phyloP scores from a whole-genome alignment of 2,797 vertebrate species.

The Microctenopoma steveboyesi region DNA sequence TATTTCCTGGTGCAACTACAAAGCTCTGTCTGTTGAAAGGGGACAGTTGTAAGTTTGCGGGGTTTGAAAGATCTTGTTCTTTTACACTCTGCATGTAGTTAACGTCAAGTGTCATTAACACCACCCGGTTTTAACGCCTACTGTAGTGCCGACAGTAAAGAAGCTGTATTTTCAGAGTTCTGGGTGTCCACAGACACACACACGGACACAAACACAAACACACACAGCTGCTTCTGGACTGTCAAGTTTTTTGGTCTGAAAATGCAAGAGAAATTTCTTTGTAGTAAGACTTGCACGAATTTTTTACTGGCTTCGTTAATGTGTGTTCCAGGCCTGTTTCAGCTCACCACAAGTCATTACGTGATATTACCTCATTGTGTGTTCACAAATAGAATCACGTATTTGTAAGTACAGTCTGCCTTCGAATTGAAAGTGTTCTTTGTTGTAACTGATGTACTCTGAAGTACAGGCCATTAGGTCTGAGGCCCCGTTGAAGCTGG shows the following conservation, averaged over 20 bases:
- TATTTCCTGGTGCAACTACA: conserved; percentile 75
- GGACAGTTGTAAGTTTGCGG: conserved; percentile 56
- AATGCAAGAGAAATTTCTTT: neutral
- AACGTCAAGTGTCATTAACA: rapidly evolving
- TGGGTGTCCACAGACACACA: neutral
- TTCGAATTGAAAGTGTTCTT: neutral
- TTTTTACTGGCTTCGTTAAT: neutral
- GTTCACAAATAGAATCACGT: rapidly evolving
- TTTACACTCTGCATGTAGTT: neutral
- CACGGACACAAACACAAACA: too few relatives aligned
- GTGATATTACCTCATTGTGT: rapidly evolving
- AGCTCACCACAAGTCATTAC: neutral
- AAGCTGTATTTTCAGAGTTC: conserved; percentile 14
- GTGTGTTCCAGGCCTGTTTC: neutral
- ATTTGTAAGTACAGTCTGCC: neutral
- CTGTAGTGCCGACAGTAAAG: neutral
- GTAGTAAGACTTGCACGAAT: neutral
- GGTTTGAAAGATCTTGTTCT: neutral
- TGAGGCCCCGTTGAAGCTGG: neutral
- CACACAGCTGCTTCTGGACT: neutral
- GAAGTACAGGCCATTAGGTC: neutral
- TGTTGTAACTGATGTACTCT: neutral
- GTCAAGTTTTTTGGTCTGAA: neutral
- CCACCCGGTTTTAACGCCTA: neutral
- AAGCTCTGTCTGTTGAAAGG: conserved; percentile 61